These are phyloP conservation scores for Oasisia sp. DNA, from an alignment of 2,888 invertebrate species.

Conservation along the genomic window DNA sequence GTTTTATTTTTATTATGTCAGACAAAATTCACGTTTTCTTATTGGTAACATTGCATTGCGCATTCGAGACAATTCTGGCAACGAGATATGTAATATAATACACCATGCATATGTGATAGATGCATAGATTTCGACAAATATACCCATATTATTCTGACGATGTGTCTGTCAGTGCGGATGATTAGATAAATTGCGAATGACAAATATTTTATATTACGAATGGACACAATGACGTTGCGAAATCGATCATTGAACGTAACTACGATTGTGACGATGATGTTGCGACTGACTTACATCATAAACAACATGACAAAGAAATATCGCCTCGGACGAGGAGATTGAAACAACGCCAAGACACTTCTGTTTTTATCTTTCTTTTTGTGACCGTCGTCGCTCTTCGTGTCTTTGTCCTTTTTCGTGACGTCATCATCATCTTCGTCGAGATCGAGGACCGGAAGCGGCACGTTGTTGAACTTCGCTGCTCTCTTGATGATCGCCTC, in stretches of 20 bases:
- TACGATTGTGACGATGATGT: not conserved
- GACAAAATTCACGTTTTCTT: too few relatives aligned
- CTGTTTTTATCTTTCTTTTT: not conserved
- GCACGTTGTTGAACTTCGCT: conserved; percentile 26
- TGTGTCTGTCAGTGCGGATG: not conserved
- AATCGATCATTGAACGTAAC: not conserved
- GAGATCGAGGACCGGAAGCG: conserved; percentile 24
- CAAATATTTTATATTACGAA: not conserved
- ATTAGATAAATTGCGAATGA: not conserved
- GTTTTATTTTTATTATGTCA: too few relatives aligned
- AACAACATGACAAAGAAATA: conserved; percentile 29
- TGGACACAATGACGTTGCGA: not conserved
- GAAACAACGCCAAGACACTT: conserved; percentile 24
- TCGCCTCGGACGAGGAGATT: conserved; percentile 24
- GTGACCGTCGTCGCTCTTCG: not conserved
- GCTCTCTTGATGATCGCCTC: conserved; percentile 26
- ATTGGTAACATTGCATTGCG: too few relatives aligned
- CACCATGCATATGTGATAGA: too few relatives aligned
- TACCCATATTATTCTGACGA: not conserved
- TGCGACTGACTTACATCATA: conserved; percentile 27
- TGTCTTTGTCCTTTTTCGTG: not conserved
- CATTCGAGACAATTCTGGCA: too few relatives aligned
- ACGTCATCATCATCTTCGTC: not conserved
- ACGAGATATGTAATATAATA: too few relatives aligned
- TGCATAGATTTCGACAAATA: too few relatives aligned